A percentile compares a stretch with the other conserved stretches of the same genome.
Evolutionary conservation across 2,888 invertebrate genomes (phyloP).

Genomic region (Pedicia rivosa): DNA sequence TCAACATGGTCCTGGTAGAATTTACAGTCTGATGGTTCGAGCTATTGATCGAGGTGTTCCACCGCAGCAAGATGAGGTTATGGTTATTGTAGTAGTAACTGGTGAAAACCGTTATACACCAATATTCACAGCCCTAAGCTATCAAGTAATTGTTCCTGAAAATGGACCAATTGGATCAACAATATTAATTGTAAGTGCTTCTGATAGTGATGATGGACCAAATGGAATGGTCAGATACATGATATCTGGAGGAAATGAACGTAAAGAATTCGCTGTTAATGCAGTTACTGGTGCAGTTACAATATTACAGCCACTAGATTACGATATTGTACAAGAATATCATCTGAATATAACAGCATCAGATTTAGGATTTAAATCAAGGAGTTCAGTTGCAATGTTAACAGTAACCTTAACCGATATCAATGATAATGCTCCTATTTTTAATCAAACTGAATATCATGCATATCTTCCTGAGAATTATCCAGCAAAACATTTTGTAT

Average conservation of each 20-base stretch:
- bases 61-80: conserved; percentile 60
- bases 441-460: conserved; percentile 60
- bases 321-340: conserved; percentile 71
- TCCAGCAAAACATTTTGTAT: conserved; percentile 56
- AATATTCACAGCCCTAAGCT: conserved; percentile 65
- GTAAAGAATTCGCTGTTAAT: conserved; percentile 66
- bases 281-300: conserved; percentile 61
- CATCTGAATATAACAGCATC: conserved; percentile 72
- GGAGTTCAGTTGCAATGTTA: conserved; percentile 59
- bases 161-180: conserved; percentile 76
- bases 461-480: conserved; percentile 74
- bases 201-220: conserved; percentile 72
- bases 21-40: conserved; percentile 50
- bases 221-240: conserved; percentile 78
- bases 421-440: conserved; percentile 82
- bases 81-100: conserved; percentile 60
- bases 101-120: conserved; percentile 71
- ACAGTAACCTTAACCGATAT: conserved; percentile 81
- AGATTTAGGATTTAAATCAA: conserved; percentile 70
- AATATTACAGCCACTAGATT: conserved; percentile 68
- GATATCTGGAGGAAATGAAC: conserved; percentile 69
- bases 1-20: conserved; percentile 36
- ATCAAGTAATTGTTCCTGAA: conserved; percentile 83
- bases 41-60: conserved; percentile 82
- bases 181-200: conserved; percentile 69